Base-by-base conservation (phyloP, 1,140 invertebrate species). In the Diabrotica virgifera region DNA sequence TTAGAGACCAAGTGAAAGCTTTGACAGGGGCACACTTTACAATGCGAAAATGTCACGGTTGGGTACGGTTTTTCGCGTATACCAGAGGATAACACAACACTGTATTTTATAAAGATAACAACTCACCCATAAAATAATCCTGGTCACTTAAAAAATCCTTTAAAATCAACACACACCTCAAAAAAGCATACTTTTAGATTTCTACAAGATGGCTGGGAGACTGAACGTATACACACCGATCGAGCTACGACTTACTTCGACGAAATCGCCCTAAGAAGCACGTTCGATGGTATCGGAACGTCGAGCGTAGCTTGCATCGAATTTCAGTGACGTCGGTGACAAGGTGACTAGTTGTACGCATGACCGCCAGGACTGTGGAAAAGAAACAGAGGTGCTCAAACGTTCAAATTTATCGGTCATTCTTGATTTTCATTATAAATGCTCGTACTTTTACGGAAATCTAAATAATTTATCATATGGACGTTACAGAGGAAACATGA, bases 181-280 rank as follows among this genome's bases (percentile, higher is more conserved):
- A 76, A 77, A 71, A 77, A 76, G 77, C 77, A 78, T 78, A 78
- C 76, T 78, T 78, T 78, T 76, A 70, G 71, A 72, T 70, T 76
- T 74, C 71, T 66, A 79, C 77, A 79, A 79, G 71, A 79, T 79
- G 77, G 77, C 77, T 77, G 74, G 75, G 71, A 74, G 69, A 76
- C 77, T 73, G 73, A 73, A 74, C 71, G 64, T 75, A 70, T 68
- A 70, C 70, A 70, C 62, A 65, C 60, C 64, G 56, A 66, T 50
- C 61, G 56, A 66, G 59, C 53, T 54, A 62, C 24, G 65, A 62
- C 65, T 60, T 69, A 70, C 62, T 67, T 70, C 66, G 5, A n/a
- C 38, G 12, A 38, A 6, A 46, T 68, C 66, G 60, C 60, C 61
- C 24, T 52, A 54, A n/a, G 11, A 13, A 40, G 37, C 36, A 38